Percentiles rank a stretch among this genome's conserved stretches.
Conservation (phyloP, 1,140 invertebrate species). For the Bombus terrestris region DNA sequence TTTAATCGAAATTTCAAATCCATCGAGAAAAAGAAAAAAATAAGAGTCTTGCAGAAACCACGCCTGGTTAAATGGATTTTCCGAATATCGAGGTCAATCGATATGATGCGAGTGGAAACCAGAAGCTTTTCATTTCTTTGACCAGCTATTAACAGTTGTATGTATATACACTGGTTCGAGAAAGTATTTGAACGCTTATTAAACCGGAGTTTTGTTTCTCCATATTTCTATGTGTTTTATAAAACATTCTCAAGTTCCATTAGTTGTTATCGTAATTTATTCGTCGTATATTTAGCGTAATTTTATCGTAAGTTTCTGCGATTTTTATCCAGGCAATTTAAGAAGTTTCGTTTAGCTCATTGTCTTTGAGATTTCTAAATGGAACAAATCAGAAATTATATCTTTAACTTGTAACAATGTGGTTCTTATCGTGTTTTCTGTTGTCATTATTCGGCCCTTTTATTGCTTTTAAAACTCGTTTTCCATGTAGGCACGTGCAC, state of each 20-base stretch:
- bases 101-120: slow-evolving; percentile 11
- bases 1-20: background rate
- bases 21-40: too few relatives aligned
- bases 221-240: too few relatives aligned
- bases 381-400: background rate
- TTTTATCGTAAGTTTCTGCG: too few relatives aligned
- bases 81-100: slow-evolving; percentile 35
- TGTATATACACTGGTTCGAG: background rate
- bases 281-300: too few relatives aligned
- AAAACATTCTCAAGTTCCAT: too few relatives aligned
- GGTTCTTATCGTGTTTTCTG: background rate
- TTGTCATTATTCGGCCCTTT: background rate
- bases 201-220: too few relatives aligned
- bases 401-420: background rate
- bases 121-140: background rate
- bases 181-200: too few relatives aligned
- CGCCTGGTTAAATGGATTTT: background rate
- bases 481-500: background rate
- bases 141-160: background rate
- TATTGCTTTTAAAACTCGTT: background rate
- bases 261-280: too few relatives aligned
- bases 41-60: background rate
- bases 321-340: background rate
- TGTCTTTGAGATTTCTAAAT: background rate
- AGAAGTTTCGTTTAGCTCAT: background rate